Evolutionary conservation across 2,888 invertebrate genomes (phyloP), one percentile per base, ranked within the genome.

Genomic region (Theodoxus fluviatilis): DNA sequence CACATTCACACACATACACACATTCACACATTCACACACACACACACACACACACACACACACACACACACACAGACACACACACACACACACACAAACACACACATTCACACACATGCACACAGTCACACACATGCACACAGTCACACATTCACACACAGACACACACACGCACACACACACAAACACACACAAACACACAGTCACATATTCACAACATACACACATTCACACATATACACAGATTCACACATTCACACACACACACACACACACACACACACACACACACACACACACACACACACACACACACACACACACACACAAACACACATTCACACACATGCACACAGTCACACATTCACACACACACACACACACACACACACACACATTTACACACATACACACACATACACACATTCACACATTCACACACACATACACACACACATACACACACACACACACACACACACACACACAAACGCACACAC

Each of bases 201-300:
- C 7, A 52, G 52, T 22, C 22, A 52, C 7, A 52, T n/a, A 52
- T 25, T 6, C 52, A 52, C 52, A 15, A 15, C 52, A 15, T 25
- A 15, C 52, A 15, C 52, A 15, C 52, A 52, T 25, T 22, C 52
- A 52, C 52, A 52, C 52, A 52, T 25, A 52, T 25, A 52, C 52
- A 52, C 52, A 52, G 22, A 52, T 15, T 22, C 52, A 52, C 52
- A 52, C 52, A 52, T 25, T 22, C 52, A 52, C 52, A 52, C 52
- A 52, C 52, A 52, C 49, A 49, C 49, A 49, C 49, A 49, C 49
- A 49, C 49, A 49, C 49, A 49, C 49, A 49, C 49, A 49, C 49
- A 49, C 49, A 49, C 49, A 12, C 6, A 52, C 12, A 52, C 12
- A 52, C n/a, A 15, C 22, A 52, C 22, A 52, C 22, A 52, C 22